phyloP scores from a whole-genome alignment of 2,797 vertebrate species.

The Tangara arthus region DNA sequence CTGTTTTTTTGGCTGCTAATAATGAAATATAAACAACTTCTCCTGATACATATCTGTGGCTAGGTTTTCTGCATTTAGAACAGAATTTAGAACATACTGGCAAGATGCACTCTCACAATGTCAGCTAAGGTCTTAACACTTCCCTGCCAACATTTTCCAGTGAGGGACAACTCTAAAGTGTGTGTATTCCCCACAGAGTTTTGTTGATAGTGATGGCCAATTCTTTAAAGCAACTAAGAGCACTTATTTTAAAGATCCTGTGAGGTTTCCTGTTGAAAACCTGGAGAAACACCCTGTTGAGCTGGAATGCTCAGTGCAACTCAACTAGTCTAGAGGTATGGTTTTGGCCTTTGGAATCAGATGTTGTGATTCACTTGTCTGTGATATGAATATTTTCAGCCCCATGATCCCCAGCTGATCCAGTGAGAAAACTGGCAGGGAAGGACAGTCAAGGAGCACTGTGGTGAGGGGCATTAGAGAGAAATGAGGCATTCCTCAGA shows the following conservation, averaged over 20 bases:
- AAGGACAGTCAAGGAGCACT: neutral
- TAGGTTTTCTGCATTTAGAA: conserved; percentile 21
- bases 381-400: neutral
- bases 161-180: neutral
- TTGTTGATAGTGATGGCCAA: neutral
- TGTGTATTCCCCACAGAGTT: neutral
- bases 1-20: conserved; percentile 29
- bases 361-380: neutral
- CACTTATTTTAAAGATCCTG: neutral
- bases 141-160: neutral
- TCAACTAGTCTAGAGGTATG: neutral
- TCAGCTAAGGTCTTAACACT: conserved; percentile 20
- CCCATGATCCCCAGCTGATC: neutral
- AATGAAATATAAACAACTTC: conserved; percentile 34
- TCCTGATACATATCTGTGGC: conserved; percentile 36
- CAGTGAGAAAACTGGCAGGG: neutral
- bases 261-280: neutral
- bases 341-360: neutral
- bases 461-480: neutral
- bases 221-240: neutral
- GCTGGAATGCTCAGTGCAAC: neutral
- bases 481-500: neutral
- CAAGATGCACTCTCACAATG: neutral
- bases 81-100: neutral
- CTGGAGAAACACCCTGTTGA: neutral